Base-by-base conservation (phyloP, 2,888 invertebrate species). In the Thereva nobilitata region DNA sequence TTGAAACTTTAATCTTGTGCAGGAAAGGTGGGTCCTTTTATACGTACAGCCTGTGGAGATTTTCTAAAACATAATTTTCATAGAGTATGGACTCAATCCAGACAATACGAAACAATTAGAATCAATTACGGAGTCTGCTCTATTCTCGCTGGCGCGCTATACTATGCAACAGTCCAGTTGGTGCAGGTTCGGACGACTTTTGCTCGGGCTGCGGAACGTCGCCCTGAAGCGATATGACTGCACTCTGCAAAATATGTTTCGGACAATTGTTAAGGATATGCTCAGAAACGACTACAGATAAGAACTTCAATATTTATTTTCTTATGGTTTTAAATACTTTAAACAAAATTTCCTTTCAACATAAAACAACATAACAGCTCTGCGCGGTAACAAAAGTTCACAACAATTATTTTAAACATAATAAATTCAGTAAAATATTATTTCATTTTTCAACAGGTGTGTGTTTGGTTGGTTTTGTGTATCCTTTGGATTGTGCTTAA, bases 1-100 rank as follows among this genome's bases (percentile, higher is more conserved):
- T 85, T 35, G 84, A 85, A 74, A 83, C 83, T 1, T 76, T 84
- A 23, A 78, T 83, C 34, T 75, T 85, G 9, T 84, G 83, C 68
- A 77, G 84, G 9, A 82, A 82, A 74, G 84, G 84, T 85, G 74
- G 45, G 56, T 44, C 7, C 6, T 10, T 10, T 4, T 12, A 1
- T 55, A 12, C 10, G 41, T 42, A 42, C 1, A 7, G 41, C 12
- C 9, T 34, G 8, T 7, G 38, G 5, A 47, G 42, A 12, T 45
- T 44, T 38, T 52, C 50, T 50, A 10, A 8, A 10, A 50, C n/a
- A 10, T 34, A 9, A 37, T 38, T 41, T 70, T 70, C 70, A 7
- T 64, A 80, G 81, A 81, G 64, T 73, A 77, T 41, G 78, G 79
- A 0, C 5, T 78, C 3, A 76, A 67, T 23, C 65, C 72, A 0